These are phyloP conservation scores for Papilio dardanus DNA, from an alignment of 1,140 invertebrate species.

Conservation along the genomic window DNA sequence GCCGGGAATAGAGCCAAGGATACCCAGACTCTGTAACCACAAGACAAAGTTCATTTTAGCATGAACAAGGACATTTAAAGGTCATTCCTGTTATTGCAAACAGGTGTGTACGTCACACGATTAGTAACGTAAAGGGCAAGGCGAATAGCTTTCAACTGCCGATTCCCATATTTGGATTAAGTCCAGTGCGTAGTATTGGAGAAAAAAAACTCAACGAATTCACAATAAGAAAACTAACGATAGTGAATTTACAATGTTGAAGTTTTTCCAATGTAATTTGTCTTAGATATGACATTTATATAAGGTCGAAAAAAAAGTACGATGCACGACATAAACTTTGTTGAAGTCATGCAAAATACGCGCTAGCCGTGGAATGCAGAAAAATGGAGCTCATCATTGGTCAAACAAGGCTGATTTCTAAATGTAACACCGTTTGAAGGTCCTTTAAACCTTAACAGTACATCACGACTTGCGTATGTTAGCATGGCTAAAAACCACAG, in stretches of 20 bases:
- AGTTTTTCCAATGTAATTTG: too few relatives aligned
- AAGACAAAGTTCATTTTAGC: neutral
- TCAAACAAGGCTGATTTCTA: neutral
- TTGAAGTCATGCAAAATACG: too few relatives aligned
- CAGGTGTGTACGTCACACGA: neutral
- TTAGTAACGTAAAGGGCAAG: neutral
- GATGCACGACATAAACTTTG: too few relatives aligned
- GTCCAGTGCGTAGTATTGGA: neutral
- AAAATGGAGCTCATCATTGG: too few relatives aligned
- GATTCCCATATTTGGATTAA: constrained; percentile 3
- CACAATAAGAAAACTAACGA: too few relatives aligned
- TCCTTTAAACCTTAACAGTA: neutral
- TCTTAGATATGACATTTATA: too few relatives aligned
- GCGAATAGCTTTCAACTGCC: neutral
- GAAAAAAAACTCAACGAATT: too few relatives aligned
- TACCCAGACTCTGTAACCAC: constrained; percentile 92
- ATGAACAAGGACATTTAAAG: neutral
- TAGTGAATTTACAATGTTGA: too few relatives aligned
- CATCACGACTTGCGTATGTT: neutral
- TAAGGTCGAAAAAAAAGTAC: too few relatives aligned
- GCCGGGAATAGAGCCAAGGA: constrained; percentile 94
- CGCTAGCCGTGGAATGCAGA: too few relatives aligned
- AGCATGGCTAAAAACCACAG: constrained; percentile 6
- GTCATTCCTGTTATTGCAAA: neutral
- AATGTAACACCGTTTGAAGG: neutral